These are phyloP conservation scores for Nilaparvata lugens DNA, from an alignment of 1,140 invertebrate species.

Conservation along the genomic window DNA sequence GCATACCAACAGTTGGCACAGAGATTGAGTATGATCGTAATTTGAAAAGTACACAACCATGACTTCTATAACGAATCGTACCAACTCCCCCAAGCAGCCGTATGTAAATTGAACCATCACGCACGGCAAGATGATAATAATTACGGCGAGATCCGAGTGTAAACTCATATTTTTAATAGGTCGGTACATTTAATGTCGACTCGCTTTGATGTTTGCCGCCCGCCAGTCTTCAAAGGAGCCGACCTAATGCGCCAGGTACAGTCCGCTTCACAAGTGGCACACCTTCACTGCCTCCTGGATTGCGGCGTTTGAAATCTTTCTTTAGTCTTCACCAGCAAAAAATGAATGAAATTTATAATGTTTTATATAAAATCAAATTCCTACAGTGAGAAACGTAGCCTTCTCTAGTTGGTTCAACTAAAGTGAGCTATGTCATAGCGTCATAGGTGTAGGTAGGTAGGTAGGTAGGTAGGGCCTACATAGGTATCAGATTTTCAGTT, in stretches of 20 bases:
- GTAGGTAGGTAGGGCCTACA: no score
- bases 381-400: no score
- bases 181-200: background rate
- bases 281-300: background rate
- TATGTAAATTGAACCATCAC: background rate
- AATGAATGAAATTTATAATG: no score
- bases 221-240: background rate
- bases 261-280: background rate
- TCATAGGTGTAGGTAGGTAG: no score
- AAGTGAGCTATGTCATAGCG: no score
- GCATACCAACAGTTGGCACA: no score
- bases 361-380: no score
- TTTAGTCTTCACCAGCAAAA: background rate
- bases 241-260: background rate
- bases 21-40: no score
- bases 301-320: background rate
- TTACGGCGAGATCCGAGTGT: background rate
- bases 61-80: background rate
- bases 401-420: no score
- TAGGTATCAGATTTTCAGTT: no score
- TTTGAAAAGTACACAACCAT: background rate
- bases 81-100: background rate
- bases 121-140: conserved; percentile 1
- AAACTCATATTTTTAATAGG: conserved; percentile 6
- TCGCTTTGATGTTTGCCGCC: background rate